These are phyloP conservation scores for Adrianichthys oophorus DNA, from an alignment of 2,797 vertebrate genomes.

Conservation along the genomic window DNA sequence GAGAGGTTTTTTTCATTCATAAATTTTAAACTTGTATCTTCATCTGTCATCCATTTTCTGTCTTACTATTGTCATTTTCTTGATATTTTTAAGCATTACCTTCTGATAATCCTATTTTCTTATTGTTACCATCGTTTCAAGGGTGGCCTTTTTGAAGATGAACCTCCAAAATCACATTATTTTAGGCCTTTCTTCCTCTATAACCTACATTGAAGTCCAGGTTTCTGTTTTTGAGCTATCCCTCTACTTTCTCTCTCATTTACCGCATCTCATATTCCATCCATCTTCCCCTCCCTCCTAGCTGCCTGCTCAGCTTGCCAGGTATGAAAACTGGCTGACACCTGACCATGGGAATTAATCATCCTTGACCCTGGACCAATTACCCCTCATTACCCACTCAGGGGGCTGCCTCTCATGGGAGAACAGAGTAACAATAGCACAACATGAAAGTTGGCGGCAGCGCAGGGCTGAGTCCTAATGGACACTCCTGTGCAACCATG, in stretches of 20 bases:
- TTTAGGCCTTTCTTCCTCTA: neutral
- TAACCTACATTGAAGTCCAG: constrained; percentile 4
- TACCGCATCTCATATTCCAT: constrained; percentile 55
- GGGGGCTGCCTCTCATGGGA: constrained; percentile 64
- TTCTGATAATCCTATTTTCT: too few species aligned
- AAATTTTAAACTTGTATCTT: too few species aligned
- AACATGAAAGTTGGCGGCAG: constrained; percentile 64
- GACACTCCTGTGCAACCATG: constrained; percentile 46
- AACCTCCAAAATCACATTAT: neutral
- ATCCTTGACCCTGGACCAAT: constrained; percentile 81
- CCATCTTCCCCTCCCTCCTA: constrained; percentile 34
- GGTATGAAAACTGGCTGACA: constrained; percentile 73
- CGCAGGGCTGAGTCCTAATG: constrained; percentile 63
- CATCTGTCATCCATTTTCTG: too few species aligned
- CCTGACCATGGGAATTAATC: constrained; percentile 81
- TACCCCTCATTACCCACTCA: constrained; percentile 78
- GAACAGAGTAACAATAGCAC: constrained; percentile 62
- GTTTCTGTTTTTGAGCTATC: neutral
- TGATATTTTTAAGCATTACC: too few species aligned
- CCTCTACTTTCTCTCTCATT: constrained; percentile 21
- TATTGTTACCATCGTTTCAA: too few species aligned
- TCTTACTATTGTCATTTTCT: too few species aligned
- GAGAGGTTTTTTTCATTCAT: too few species aligned
- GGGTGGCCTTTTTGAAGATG: too few species aligned
- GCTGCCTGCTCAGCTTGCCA: constrained; percentile 55